Conservation (phyloP, 2,113 vertebrate species). For the Alces alces region DNA sequence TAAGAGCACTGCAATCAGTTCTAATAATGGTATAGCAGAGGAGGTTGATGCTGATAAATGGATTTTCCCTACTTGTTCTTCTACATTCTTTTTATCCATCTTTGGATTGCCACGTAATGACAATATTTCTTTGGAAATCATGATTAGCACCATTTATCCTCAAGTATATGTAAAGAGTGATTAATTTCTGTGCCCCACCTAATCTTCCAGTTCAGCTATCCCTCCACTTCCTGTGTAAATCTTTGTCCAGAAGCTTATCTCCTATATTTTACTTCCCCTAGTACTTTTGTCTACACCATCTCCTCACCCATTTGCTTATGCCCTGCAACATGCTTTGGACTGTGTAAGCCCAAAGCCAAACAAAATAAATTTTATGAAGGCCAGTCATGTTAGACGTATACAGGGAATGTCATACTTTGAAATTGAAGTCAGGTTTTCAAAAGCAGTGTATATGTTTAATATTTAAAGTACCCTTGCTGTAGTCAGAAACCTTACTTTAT, state of each 20-base stretch:
- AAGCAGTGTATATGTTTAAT: neutral
- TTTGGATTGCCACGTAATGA: constrained; percentile 3
- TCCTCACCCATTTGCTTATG: neutral
- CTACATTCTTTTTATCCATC: neutral
- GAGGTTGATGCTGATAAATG: neutral
- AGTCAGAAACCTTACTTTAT: neutral
- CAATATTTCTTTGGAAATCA: neutral
- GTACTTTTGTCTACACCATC: neutral
- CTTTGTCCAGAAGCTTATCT: neutral
- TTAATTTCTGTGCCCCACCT: neutral
- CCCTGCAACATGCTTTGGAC: neutral
- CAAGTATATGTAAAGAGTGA: neutral
- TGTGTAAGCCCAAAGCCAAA: neutral
- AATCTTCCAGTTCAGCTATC: neutral
- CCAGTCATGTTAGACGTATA: neutral
- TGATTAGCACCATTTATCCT: neutral
- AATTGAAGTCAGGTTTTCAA: neutral
- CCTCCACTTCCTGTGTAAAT: neutral
- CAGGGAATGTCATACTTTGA: neutral
- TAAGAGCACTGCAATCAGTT: neutral
- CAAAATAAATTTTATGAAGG: neutral
- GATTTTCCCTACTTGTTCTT: neutral
- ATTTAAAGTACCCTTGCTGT: neutral
- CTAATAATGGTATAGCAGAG: neutral
- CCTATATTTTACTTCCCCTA: neutral